Conservation (phyloP, 2,888 invertebrate species). For the Diarsia brunnea region DNA sequence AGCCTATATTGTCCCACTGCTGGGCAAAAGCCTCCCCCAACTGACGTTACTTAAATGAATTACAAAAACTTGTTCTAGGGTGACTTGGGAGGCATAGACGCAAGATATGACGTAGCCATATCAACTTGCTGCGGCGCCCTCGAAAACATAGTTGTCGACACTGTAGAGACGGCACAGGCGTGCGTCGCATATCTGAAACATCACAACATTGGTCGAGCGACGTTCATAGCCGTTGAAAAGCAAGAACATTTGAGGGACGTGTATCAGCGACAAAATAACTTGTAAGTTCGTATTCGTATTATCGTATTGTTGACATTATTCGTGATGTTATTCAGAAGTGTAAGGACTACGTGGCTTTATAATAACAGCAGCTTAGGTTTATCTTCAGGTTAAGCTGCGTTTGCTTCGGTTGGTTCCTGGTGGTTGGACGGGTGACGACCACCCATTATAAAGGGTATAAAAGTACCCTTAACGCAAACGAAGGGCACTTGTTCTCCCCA, state of each 20-base stretch:
- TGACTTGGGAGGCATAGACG: constrained; percentile 98
- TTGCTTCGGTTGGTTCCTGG: too few relatives aligned
- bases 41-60: not conserved
- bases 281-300: constrained; percentile 73
- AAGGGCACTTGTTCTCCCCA: too few relatives aligned
- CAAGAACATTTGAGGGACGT: constrained; percentile 91
- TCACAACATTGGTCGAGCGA: constrained; percentile 95
- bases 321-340: too few relatives aligned
- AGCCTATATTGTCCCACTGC: too few relatives aligned
- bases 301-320: too few relatives aligned
- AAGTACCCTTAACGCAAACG: too few relatives aligned
- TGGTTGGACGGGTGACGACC: too few relatives aligned
- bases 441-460: too few relatives aligned
- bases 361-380: too few relatives aligned
- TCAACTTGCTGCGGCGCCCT: constrained; percentile 97
- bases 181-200: constrained; percentile 95
- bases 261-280: constrained; percentile 67
- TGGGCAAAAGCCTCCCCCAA: too few relatives aligned
- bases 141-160: constrained; percentile 98
- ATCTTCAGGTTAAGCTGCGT: too few relatives aligned
- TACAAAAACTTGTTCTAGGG: constrained; percentile 91
- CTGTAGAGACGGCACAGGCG: constrained; percentile 95
- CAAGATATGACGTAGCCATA: constrained; percentile 98
- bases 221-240: constrained; percentile 97
- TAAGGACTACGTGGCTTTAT: too few relatives aligned